A percentile compares a stretch with the other conserved stretches of the same genome.
Evolutionary conservation across 2,797 vertebrate genomes (phyloP).

Genomic region (Cetoscarus ocellatus): DNA sequence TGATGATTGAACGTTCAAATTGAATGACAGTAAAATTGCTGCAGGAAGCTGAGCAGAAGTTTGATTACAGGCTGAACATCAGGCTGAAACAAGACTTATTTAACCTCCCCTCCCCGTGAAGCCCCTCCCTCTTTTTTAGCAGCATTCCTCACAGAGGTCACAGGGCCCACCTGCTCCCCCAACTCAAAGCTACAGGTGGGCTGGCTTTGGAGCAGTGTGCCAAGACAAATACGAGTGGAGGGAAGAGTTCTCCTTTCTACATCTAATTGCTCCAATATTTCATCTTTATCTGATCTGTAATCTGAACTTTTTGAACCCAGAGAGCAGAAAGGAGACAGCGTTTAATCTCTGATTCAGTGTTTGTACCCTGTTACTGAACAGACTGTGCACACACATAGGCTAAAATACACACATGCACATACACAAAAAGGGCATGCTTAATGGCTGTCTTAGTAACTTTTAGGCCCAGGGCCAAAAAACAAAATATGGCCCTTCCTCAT

Average conservation of each 20-base stretch:
- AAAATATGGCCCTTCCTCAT: too few relatives aligned
- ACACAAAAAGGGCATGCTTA: too few relatives aligned
- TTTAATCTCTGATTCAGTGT: too few relatives aligned
- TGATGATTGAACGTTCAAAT: constrained; percentile 22
- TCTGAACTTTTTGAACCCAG: too few relatives aligned
- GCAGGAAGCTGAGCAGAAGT: constrained; percentile 46
- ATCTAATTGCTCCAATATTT: constrained; percentile 5
- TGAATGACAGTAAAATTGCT: constrained; percentile 40
- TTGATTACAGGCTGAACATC: constrained; percentile 60
- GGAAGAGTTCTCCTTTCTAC: not conserved
- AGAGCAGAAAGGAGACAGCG: too few relatives aligned
- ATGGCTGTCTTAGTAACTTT: too few relatives aligned
- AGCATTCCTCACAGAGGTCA: constrained; percentile 64
- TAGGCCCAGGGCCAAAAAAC: too few relatives aligned
- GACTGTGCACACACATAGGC: too few relatives aligned
- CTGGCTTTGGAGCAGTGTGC: constrained; percentile 31
- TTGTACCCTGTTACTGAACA: too few relatives aligned
- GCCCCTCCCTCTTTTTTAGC: constrained; percentile 55
- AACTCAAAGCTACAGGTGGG: constrained; percentile 73
- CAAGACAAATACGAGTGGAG: constrained; percentile 5
- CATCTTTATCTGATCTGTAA: too few relatives aligned
- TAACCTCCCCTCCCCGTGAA: constrained; percentile 21
- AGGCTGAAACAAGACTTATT: constrained; percentile 47
- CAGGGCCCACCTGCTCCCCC: constrained; percentile 36
- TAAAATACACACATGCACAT: too few relatives aligned